Evolutionary conservation across 2,797 vertebrate genomes (phyloP).

Genomic region (Hoplostethus mediterraneus): DNA sequence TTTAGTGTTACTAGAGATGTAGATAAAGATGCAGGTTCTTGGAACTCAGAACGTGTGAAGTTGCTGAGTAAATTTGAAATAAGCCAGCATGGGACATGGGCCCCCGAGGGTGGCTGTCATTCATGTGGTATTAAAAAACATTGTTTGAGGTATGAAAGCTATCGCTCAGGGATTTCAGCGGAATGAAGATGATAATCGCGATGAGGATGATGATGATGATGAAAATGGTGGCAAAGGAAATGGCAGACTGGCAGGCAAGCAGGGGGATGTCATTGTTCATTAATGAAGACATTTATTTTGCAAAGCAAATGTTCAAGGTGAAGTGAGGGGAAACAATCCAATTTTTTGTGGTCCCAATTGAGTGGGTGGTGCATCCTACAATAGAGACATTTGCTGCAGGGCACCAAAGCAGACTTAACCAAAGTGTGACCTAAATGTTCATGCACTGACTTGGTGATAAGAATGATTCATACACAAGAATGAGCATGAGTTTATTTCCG

Average conservation of each 20-base stretch:
- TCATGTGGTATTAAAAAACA: slow-evolving; percentile 49
- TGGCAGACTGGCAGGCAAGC: neutral
- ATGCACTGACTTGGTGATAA: slow-evolving; percentile 47
- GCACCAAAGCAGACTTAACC: slow-evolving; percentile 40
- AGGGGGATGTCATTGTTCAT: slow-evolving; percentile 38
- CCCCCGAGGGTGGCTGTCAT: slow-evolving; percentile 59
- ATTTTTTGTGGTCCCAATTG: slow-evolving; percentile 30
- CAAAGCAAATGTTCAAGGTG: slow-evolving; percentile 36
- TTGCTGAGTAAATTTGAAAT: slow-evolving; percentile 51
- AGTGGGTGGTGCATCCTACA: slow-evolving; percentile 58
- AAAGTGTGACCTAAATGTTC: slow-evolving; percentile 68
- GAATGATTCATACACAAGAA: slow-evolving; percentile 47
- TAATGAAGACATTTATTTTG: slow-evolving; percentile 39
- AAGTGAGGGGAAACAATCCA: slow-evolving; percentile 30
- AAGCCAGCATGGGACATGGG: slow-evolving; percentile 40
- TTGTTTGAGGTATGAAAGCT: slow-evolving; percentile 54
- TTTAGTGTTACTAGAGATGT: slow-evolving; percentile 12
- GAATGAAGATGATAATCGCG: slow-evolving; percentile 37
- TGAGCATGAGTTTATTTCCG: slow-evolving; percentile 34
- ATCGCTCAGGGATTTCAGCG: slow-evolving; percentile 43
- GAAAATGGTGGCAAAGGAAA: slow-evolving; percentile 28
- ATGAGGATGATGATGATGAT: slow-evolving; percentile 34
- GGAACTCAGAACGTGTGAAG: slow-evolving; percentile 26
- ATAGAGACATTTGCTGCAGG: slow-evolving; percentile 55
- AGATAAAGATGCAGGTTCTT: slow-evolving; percentile 48